Evolutionary conservation across 92 coral and sea anemone genomes (phyloP).

Genomic region (Phymanthus crucifer): DNA sequence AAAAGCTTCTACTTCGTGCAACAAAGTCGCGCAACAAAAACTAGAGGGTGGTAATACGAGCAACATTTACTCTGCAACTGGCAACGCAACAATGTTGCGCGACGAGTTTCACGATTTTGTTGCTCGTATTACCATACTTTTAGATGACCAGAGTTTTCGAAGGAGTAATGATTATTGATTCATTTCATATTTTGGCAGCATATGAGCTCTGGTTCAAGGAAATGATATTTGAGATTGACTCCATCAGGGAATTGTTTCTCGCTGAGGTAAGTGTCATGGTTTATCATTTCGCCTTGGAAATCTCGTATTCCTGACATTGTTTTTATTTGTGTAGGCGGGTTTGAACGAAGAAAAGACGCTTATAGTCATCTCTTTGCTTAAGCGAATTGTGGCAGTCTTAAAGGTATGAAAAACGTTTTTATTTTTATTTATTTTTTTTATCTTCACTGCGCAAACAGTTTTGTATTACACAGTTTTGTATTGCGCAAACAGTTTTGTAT

Average conservation of each 20-base stretch:
- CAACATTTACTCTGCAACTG: too few relatives aligned
- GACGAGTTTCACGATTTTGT: too few relatives aligned
- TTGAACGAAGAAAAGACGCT: slow-evolving; percentile 83
- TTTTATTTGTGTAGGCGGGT: slow-evolving; percentile 3
- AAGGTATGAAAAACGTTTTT: slow-evolving; percentile 49
- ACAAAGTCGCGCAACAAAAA: too few relatives aligned
- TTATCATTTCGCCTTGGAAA: neutral
- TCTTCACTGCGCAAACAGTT: too few relatives aligned
- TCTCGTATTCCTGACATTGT: neutral
- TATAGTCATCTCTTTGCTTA: slow-evolving; percentile 76
- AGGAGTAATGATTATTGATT: neutral
- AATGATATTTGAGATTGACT: slow-evolving; percentile 86
- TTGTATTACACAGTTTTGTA: too few relatives aligned
- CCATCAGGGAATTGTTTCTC: slow-evolving; percentile 65
- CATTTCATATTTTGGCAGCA: slow-evolving; percentile 40
- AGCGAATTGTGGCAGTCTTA: slow-evolving; percentile 81
- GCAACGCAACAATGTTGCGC: too few relatives aligned
- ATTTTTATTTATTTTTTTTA: too few relatives aligned
- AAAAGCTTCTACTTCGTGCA: too few relatives aligned
- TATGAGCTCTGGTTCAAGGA: slow-evolving; percentile 96
- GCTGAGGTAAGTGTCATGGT: slow-evolving; percentile 56
- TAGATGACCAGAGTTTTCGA: neutral
- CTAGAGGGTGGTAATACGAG: too few relatives aligned
- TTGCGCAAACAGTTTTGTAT: too few relatives aligned
- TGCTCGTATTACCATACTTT: too few relatives aligned